A percentile compares a stretch with the other conserved stretches of the same genome.
Conservation (phyloP, 2,797 vertebrate species). For the Spinus olivaceus region DNA sequence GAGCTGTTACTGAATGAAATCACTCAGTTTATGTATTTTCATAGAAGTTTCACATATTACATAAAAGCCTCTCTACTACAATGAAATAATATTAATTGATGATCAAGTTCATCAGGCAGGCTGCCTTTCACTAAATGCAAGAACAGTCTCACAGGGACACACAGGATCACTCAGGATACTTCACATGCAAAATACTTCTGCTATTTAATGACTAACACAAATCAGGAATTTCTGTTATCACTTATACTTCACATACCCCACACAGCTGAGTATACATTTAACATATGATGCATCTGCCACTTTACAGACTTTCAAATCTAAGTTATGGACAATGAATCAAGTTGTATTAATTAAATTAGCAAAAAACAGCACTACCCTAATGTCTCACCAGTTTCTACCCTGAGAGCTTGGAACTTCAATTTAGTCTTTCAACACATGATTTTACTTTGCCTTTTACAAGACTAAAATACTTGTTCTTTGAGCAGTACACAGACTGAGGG, state of each 20-base stretch:
- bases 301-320: not conserved
- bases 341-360: not conserved
- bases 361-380: not conserved
- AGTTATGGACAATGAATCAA: not conserved
- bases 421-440: not conserved
- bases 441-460: not conserved
- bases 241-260: not conserved
- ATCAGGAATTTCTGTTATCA: not conserved
- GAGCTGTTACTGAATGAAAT: not conserved
- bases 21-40: not conserved
- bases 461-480: not conserved
- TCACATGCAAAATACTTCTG: not conserved
- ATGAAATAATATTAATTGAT: not conserved
- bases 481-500: not conserved
- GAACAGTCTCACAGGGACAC: not conserved
- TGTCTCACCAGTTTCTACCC: not conserved
- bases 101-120: not conserved
- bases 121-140: not conserved
- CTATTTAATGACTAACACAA: not conserved
- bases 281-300: not conserved
- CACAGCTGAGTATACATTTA: not conserved
- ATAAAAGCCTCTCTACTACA: not conserved
- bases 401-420: not conserved
- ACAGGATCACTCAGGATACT: not conserved
- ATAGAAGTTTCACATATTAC: not conserved